A percentile compares a stretch with the other conserved stretches of the same genome.
These are phyloP conservation scores for Eulemur rubriventer DNA, from an alignment of 2,797 vertebrate species.

Conservation along the genomic window DNA sequence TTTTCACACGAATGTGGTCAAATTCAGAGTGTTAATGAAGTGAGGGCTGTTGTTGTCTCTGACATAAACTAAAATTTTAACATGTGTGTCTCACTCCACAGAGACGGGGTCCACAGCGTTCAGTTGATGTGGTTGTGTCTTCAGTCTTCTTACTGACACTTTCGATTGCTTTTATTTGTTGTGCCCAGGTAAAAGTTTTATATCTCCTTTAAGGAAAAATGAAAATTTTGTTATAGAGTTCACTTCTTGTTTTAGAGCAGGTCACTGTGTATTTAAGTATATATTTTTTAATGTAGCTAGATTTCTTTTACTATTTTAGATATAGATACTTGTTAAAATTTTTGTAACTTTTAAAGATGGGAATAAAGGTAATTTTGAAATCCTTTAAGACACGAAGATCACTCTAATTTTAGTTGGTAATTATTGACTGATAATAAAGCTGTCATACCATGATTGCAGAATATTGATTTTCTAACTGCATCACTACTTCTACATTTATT, in stretches of 20 bases:
- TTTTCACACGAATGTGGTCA: neutral
- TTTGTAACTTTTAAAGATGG: slow-evolving; percentile 11
- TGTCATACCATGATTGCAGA: neutral
- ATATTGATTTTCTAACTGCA: neutral
- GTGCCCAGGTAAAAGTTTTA: slow-evolving; percentile 93
- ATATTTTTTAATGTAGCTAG: neutral
- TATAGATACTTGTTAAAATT: neutral
- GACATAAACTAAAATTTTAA: fast-evolving
- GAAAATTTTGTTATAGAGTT: neutral
- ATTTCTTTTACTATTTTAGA: neutral
- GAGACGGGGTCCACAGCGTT: slow-evolving; percentile 97
- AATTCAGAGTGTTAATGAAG: neutral
- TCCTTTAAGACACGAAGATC: neutral
- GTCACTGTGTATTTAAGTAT: neutral
- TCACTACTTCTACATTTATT: neutral
- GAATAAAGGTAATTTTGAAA: neutral
- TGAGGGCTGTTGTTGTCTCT: neutral
- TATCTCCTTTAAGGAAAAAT: neutral
- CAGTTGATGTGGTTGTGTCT: slow-evolving; percentile 98
- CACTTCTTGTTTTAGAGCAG: neutral
- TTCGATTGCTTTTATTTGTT: slow-evolving; percentile 97
- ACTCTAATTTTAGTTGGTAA: neutral
- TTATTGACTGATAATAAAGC: neutral
- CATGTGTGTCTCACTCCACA: slow-evolving; percentile 74
- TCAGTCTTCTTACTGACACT: slow-evolving; percentile 95